Evolutionary conservation across 2,888 invertebrate species (phyloP).

Genomic region (Antitype chi): DNA sequence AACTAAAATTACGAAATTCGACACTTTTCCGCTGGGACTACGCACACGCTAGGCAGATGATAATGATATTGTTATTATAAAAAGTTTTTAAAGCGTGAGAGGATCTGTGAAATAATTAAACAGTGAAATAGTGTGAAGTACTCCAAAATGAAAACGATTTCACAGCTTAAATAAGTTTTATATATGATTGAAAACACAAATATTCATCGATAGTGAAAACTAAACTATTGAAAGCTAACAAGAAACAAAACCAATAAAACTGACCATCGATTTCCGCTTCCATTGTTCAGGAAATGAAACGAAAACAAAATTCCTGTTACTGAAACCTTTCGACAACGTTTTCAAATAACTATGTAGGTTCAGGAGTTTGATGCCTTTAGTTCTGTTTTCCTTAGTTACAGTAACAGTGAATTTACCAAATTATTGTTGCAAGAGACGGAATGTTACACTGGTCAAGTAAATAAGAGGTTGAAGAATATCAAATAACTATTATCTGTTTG

Average conservation of each 20-base stretch:
- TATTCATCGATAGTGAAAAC: not conserved
- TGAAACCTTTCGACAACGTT: not conserved
- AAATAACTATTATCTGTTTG: not conserved
- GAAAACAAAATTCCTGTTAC: not conserved
- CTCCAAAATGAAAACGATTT: not conserved
- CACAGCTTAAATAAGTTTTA: not conserved
- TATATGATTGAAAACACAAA: not conserved
- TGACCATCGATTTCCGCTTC: not conserved
- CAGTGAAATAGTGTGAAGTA: not conserved
- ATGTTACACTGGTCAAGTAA: not conserved
- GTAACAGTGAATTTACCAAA: not conserved
- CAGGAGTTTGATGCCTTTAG: not conserved
- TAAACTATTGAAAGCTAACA: not conserved
- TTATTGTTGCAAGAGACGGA: not conserved
- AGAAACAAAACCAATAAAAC: slow-evolving; percentile 3
- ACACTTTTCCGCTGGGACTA: too few species aligned
- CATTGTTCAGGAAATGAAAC: slow-evolving; percentile 1
- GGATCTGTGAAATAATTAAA: not conserved
- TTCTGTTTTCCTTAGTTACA: not conserved
- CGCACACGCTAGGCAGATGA: too few species aligned
- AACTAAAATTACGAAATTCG: too few species aligned
- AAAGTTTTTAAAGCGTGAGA: not conserved
- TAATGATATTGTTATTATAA: not conserved
- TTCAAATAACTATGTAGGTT: not conserved
- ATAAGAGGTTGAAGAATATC: not conserved